Percentiles rank a stretch among this genome's conserved stretches.
Conservation (phyloP, 2,113 vertebrate genomes). For the Dromiciops gliroides region DNA sequence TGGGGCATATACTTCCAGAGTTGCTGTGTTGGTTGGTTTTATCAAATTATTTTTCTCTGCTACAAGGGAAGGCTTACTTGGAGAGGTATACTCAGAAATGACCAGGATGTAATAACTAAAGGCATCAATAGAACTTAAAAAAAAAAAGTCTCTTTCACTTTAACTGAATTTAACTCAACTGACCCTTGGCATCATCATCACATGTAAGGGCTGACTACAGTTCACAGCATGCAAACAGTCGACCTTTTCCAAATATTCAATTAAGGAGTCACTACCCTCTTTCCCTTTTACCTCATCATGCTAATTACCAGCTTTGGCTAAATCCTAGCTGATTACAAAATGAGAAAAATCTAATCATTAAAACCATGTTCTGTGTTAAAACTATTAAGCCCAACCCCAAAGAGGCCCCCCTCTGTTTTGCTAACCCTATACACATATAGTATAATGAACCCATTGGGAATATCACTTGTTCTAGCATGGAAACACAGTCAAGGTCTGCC, state of each 20-base stretch:
- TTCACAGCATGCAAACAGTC: constrained; percentile 57
- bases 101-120: not conserved
- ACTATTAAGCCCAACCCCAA: constrained; percentile 76
- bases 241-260: constrained; percentile 71
- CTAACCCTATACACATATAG: constrained; percentile 77
- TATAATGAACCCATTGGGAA: constrained; percentile 82
- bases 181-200: not conserved
- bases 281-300: constrained; percentile 50
- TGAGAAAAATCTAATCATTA: constrained; percentile 52
- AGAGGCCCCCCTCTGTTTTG: constrained; percentile 76
- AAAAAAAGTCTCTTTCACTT: not conserved
- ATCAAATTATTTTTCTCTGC: not conserved
- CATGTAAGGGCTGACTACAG: not conserved
- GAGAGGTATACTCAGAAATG: not conserved
- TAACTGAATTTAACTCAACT: not conserved
- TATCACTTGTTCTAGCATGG: constrained; percentile 76
- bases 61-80: not conserved
- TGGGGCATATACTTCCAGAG: not conserved
- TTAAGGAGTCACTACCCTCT: constrained; percentile 74
- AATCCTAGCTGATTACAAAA: constrained; percentile 70
- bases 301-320: constrained; percentile 72
- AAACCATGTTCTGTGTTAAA: constrained; percentile 72
- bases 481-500: constrained; percentile 70
- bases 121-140: not conserved
- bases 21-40: not conserved